Evolutionary conservation across 2,113 vertebrate species (phyloP), one percentile per base, ranked within the genome.

Genomic region (Ameiurus melas): DNA sequence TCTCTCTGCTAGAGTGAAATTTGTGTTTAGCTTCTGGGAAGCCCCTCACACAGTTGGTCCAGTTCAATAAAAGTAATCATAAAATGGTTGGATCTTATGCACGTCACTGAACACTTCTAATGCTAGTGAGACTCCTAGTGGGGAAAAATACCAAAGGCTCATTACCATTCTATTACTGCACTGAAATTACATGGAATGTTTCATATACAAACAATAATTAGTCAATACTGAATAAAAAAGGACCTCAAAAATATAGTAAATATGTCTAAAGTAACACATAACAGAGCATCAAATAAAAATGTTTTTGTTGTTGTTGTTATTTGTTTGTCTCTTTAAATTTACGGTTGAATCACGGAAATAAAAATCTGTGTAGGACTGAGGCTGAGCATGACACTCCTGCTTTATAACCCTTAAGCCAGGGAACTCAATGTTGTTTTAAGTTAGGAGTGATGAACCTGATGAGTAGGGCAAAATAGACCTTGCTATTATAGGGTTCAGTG

Each of bases 91-190:
- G 14, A 51, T 30, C 3, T 62, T 27, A 85, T 36, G 7, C 43
- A 53, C 0, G 5, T 6, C 19, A 10, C 13, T 68, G 53, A 85
- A 17, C 66, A 60, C 8, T 47, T 33, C 13, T 43, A 6, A 77
- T 47, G 16, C 22, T 73, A 73, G 64, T 79, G 39, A 77, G 85
- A 25, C 73, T 47, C 85, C 20, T 68, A 53, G n/a, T 83, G 60
- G 60, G 60, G 20, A 12, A 62, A 83, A 79, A 30, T 6, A 8
- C 27, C 55, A 16, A 60, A 47, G 39, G 3, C 33, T 39, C 71
- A 25, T 43, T 20, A 9, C 17, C 17, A 75, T 25, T 75, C 9
- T 25, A 19, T 36, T 75, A 22, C 10, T 25, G 27, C 4, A 22
- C 39, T 77, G 12, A 77, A 77, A 47, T 43, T 0, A 10, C 7